Conservation (phyloP, 2,113 vertebrate genomes). For the Gymnorhina tibicen region DNA sequence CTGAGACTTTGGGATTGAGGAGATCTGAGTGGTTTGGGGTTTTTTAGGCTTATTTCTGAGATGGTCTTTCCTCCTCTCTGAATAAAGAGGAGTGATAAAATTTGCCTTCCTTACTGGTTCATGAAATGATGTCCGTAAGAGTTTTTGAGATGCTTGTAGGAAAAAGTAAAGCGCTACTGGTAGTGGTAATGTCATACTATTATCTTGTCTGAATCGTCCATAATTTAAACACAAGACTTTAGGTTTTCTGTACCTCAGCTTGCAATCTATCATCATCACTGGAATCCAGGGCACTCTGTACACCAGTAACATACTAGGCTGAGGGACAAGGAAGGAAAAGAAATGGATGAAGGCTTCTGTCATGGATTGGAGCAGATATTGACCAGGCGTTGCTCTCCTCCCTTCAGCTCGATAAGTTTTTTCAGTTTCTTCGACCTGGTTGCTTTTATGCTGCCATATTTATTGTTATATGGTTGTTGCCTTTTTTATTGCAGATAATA, state of each 20-base stretch:
- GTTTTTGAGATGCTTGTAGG: background rate
- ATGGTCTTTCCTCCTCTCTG: background rate
- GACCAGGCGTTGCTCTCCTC: background rate
- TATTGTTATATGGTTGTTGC: constrained; percentile 11
- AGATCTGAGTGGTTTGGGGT: background rate
- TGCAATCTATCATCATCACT: background rate
- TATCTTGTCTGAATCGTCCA: background rate
- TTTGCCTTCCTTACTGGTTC: background rate
- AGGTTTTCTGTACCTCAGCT: background rate
- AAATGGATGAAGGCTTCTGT: background rate
- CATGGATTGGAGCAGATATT: background rate
- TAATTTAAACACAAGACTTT: background rate
- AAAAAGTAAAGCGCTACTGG: background rate
- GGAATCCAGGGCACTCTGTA: background rate
- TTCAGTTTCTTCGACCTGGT: constrained; percentile 8
- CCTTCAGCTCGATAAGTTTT: background rate
- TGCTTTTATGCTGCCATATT: constrained; percentile 43
- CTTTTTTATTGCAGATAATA: constrained; percentile 53
- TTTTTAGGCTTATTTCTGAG: background rate
- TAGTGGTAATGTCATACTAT: background rate
- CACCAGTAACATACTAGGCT: background rate
- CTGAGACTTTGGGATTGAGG: background rate
- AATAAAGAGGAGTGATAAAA: background rate
- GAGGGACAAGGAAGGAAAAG: background rate
- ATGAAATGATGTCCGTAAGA: background rate